phyloP scores from a whole-genome alignment of 2,113 vertebrate species.

The Hemiprocne comata region DNA sequence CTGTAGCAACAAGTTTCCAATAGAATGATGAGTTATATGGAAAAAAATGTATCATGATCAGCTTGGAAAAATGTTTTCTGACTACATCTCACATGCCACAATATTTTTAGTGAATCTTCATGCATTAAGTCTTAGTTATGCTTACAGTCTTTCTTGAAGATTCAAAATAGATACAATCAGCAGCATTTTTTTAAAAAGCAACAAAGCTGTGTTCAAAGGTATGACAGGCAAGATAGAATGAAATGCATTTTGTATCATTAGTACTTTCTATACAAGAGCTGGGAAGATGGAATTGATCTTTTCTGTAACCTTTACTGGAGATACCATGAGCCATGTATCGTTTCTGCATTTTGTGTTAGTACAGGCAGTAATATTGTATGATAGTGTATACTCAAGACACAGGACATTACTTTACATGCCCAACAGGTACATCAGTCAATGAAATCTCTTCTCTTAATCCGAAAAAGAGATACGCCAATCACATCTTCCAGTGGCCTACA shows the following conservation, averaged over 20 bases:
- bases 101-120: neutral
- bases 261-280: neutral
- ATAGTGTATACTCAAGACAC: neutral
- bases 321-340: accelerated
- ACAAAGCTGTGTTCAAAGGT: neutral
- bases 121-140: accelerated
- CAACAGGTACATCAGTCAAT: neutral
- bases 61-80: neutral
- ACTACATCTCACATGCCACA: neutral
- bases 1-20: neutral
- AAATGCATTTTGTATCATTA: neutral
- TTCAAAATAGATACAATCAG: neutral
- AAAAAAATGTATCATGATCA: neutral
- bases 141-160: neutral
- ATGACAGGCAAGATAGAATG: neutral
- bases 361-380: neutral
- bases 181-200: neutral
- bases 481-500: neutral
- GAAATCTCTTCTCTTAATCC: neutral
- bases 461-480: neutral
- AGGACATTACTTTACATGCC: neutral
- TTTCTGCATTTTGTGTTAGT: neutral
- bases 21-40: neutral
- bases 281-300: neutral
- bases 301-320: neutral